Percentiles rank a stretch among this genome's conserved stretches.
Conservation (phyloP, 2,113 vertebrate genomes). For the Thamnophis sirtalis region DNA sequence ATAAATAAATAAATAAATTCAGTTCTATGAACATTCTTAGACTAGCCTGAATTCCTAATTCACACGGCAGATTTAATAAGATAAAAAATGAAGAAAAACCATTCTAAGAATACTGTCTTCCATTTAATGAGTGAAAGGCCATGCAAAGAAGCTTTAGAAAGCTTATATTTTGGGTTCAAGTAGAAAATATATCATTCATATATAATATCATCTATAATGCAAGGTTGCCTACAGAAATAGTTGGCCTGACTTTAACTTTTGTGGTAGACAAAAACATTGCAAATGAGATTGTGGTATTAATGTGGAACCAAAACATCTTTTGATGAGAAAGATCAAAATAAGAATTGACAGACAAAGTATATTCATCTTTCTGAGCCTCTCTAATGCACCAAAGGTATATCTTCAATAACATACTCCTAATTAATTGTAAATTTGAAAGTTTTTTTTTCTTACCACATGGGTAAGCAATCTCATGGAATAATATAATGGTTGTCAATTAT, state of each 20-base stretch:
- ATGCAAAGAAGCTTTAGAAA: not conserved
- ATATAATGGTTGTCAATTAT: constrained; percentile 65
- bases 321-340: not conserved
- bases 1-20: not conserved
- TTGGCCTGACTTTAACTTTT: not conserved
- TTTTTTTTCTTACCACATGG: constrained; percentile 56
- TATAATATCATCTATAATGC: not conserved
- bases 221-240: constrained; percentile 4
- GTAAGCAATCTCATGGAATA: constrained; percentile 65
- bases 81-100: not conserved
- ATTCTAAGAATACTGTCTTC: not conserved
- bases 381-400: constrained; percentile 30
- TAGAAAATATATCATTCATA: constrained; percentile 7
- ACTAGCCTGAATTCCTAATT: not conserved
- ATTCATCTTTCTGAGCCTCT: constrained; percentile 11
- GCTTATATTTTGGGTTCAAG: not conserved
- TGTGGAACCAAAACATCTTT: not conserved
- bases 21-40: not conserved
- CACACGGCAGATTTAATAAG: not conserved
- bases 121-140: not conserved
- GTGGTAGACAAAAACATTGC: not conserved
- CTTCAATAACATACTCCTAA: constrained; percentile 53
- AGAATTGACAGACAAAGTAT: not conserved
- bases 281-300: not conserved
- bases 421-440: constrained; percentile 54